Conservation (phyloP, 2,797 vertebrate species). For the Cephalopachus bancanus region DNA sequence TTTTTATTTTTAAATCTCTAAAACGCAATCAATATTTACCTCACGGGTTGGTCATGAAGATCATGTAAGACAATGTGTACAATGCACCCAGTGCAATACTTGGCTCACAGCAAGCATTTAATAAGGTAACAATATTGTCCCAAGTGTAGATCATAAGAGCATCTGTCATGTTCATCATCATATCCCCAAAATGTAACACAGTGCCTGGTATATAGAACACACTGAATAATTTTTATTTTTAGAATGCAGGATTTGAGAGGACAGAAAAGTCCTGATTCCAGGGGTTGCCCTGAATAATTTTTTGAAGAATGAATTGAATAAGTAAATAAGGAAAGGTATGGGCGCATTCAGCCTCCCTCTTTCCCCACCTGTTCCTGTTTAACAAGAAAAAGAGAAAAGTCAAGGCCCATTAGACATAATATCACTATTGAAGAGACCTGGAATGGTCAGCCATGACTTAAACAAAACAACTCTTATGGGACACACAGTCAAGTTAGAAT, state of each 20-base stretch:
- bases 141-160: neutral
- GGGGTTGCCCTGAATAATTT: neutral
- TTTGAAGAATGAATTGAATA: neutral
- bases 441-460: neutral
- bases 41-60: neutral
- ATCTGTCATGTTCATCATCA: neutral
- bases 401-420: neutral
- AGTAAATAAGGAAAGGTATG: neutral
- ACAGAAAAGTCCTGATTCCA: no score
- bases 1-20: constrained; percentile 29
- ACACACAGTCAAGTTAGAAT: neutral
- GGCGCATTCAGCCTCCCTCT: neutral
- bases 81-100: neutral
- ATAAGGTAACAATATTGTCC: neutral
- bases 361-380: neutral
- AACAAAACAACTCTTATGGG: constrained; percentile 9
- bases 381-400: neutral
- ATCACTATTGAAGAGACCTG: neutral
- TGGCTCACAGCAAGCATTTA: neutral
- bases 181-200: neutral
- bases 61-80: neutral
- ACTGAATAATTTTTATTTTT: neutral
- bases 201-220: neutral
- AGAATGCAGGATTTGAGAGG: no score
- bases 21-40: neutral